phyloP scores from a whole-genome alignment of 1,140 invertebrate genomes.

The Charaxes varanes region DNA sequence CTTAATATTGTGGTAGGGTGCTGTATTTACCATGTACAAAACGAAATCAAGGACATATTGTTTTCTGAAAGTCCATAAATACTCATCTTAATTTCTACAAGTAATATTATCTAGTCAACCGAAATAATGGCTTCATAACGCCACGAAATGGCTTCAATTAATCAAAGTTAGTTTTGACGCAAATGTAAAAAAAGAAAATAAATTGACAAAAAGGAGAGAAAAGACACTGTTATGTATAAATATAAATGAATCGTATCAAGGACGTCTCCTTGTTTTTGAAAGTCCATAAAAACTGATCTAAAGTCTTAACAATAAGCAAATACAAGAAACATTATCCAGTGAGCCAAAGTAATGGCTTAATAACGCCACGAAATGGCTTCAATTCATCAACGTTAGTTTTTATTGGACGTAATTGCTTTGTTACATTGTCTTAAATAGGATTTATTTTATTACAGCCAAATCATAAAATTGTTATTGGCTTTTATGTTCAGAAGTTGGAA shows the following conservation, averaged over 20 bases:
- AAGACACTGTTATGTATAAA: too few species aligned
- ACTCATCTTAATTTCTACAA: too few species aligned
- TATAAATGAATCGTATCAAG: too few species aligned
- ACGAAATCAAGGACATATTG: too few species aligned
- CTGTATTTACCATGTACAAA: too few species aligned
- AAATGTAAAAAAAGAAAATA: too few species aligned
- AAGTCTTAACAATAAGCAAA: constrained; percentile 4
- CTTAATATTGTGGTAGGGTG: too few species aligned
- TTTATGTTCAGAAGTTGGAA: constrained; percentile 1
- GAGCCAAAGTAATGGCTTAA: constrained; percentile 14
- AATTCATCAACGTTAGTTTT: constrained; percentile 21
- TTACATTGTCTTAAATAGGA: constrained; percentile 14
- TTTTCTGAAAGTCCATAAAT: too few species aligned
- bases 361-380: constrained; percentile 15
- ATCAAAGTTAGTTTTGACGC: constrained; percentile 21
- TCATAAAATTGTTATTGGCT: constrained; percentile 9
- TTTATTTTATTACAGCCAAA: constrained; percentile 15
- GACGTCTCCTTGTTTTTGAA: too few species aligned
- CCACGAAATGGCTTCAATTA: constrained; percentile 17
- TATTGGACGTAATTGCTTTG: constrained; percentile 20
- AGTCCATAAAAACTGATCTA: too few species aligned
- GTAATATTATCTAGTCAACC: constrained; percentile 7
- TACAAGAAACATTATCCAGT: constrained; percentile 8
- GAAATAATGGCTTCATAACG: constrained; percentile 16
- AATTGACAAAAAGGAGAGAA: too few species aligned